A percentile compares a stretch with the other conserved stretches of the same genome.
These are phyloP conservation scores for Erinaceus europaeus DNA, from an alignment of 2,113 vertebrate species.

Conservation along the genomic window DNA sequence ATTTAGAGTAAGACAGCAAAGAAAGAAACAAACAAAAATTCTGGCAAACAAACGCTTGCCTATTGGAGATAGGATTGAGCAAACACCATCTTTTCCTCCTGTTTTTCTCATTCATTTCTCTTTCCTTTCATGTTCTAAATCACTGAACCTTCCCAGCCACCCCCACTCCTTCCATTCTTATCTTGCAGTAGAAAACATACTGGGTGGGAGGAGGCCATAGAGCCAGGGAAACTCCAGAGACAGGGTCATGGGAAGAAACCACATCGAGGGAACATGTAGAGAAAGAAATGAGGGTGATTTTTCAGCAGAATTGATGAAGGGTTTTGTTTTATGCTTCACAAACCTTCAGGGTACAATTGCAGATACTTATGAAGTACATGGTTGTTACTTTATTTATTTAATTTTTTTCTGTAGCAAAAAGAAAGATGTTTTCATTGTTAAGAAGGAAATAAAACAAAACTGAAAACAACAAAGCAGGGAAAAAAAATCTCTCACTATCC, in stretches of 20 bases:
- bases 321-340: slow-evolving; percentile 67
- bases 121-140: no score
- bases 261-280: background rate
- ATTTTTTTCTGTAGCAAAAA: slow-evolving; percentile 61
- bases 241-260: background rate
- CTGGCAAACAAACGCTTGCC: background rate
- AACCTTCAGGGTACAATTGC: background rate
- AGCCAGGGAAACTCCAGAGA: background rate
- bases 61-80: background rate
- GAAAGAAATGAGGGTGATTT: slow-evolving; percentile 8
- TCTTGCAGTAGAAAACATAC: background rate
- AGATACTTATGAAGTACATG: slow-evolving; percentile 55
- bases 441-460: background rate
- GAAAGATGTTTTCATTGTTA: slow-evolving; percentile 57
- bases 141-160: no score
- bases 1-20: background rate
- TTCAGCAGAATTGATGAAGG: slow-evolving; percentile 57
- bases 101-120: background rate
- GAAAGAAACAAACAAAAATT: background rate
- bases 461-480: background rate
- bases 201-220: background rate
- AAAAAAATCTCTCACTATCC: no score
- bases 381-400: no score
- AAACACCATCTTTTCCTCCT: background rate
- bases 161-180: no score